These are phyloP conservation scores for Catocala sponsa DNA, from an alignment of 2,888 invertebrate genomes.

Conservation along the genomic window DNA sequence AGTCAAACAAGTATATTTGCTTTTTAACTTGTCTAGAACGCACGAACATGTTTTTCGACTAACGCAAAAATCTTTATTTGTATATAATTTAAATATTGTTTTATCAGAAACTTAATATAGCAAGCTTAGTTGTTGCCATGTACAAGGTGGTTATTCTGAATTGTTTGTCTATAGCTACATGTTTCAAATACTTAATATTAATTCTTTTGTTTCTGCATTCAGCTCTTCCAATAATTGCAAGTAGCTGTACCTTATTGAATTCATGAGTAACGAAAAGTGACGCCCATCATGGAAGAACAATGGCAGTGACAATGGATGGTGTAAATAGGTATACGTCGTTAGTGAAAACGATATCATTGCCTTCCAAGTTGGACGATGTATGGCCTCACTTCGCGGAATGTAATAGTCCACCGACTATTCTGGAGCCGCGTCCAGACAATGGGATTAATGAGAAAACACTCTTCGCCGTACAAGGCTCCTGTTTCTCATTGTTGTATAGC, in stretches of 20 bases:
- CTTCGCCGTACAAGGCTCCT: constrained; percentile 48
- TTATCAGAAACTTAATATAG: neutral
- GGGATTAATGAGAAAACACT: constrained; percentile 47
- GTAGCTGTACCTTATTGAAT: constrained; percentile 39
- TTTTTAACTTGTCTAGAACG: too few species aligned
- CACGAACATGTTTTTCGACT: too few species aligned
- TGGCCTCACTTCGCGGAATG: constrained; percentile 62
- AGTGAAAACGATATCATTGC: constrained; percentile 68
- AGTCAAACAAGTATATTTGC: too few species aligned
- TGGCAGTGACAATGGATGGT: constrained; percentile 71
- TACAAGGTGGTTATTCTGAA: constrained; percentile 5
- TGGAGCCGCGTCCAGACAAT: constrained; percentile 52
- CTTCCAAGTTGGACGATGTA: constrained; percentile 59
- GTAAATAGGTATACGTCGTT: constrained; percentile 59
- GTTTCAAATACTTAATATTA: constrained; percentile 19
- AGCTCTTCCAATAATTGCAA: constrained; percentile 39
- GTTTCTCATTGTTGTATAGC: constrained; percentile 52
- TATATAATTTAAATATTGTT: too few species aligned
- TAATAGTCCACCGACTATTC: constrained; percentile 48
- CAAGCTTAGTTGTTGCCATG: neutral
- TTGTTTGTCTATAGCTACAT: constrained; percentile 9
- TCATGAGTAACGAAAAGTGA: constrained; percentile 65
- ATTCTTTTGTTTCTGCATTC: constrained; percentile 26
- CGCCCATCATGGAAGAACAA: constrained; percentile 66
- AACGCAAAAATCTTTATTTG: too few species aligned